These are phyloP conservation scores for Microcebus murinus DNA, from an alignment of 2,113 vertebrate genomes.

Conservation along the genomic window DNA sequence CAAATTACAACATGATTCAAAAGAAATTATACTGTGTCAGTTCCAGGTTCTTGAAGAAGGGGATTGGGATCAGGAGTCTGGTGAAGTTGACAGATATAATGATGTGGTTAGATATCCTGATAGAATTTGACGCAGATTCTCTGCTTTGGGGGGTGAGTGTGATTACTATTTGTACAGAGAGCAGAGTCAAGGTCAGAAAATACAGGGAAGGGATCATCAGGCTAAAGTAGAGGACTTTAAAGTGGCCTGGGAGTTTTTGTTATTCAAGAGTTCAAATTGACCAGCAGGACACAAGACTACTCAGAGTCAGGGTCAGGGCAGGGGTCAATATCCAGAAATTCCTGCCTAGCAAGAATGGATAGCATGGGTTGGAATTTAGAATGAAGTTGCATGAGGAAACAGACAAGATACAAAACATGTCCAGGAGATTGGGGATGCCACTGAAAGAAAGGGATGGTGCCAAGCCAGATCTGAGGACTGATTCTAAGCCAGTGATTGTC, in stretches of 20 bases:
- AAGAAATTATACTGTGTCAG: constrained; percentile 68
- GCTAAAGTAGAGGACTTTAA: background rate
- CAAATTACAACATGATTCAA: constrained; percentile 60
- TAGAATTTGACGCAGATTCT: constrained; percentile 1
- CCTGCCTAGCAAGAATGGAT: background rate
- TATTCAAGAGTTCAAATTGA: background rate
- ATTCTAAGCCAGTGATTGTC: background rate
- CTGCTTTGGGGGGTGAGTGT: background rate
- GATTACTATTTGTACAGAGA: constrained; percentile 41
- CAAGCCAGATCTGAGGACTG: background rate
- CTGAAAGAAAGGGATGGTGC: background rate
- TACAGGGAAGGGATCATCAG: background rate
- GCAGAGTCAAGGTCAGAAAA: constrained; percentile 58
- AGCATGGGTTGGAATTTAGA: background rate
- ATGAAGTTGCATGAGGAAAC: background rate
- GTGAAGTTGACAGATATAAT: constrained; percentile 64
- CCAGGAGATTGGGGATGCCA: background rate
- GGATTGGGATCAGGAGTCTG: constrained; percentile 16
- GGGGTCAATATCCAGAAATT: background rate
- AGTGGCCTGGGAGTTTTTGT: background rate
- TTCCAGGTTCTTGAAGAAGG: constrained; percentile 52
- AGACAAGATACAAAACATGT: background rate
- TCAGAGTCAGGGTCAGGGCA: background rate
- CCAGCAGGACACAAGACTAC: background rate
- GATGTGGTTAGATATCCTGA: constrained; percentile 59